Evolutionary conservation across 2,113 vertebrate species (phyloP), one percentile per base, ranked within the genome.

Genomic region (Seriola dumerili): DNA sequence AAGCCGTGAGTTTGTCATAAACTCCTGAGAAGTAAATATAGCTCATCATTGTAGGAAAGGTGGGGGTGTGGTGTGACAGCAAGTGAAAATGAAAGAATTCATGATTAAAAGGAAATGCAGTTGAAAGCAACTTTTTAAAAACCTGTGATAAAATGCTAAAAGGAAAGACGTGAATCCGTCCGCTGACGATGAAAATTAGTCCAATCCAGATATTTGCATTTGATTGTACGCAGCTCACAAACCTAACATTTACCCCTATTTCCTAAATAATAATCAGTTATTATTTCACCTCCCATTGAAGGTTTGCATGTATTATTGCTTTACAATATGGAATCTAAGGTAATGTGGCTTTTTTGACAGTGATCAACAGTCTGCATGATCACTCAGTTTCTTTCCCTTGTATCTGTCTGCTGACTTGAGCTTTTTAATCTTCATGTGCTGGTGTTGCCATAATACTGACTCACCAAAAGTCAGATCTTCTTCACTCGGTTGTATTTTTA

Each of bases 11-110:
- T 65, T 78, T 29, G 67, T 80, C 58, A 83, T 79, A 36, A 64
- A 76, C 58, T 66, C n/a, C 34, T 4, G 36, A 76, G 23, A 40
- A 17, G 63, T 44, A 86, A 91, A 87, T 64, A 79, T 66, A 85
- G 71, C 64, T n/a, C 67, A 46, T 84, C 58, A 48, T 29, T 4
- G 44, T 12, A 11, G n/a, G 52, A n/a, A 29, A 29, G 66, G 34
- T 10, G 71, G 73, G 58, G 66, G 34, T 19, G 73, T 70, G 63
- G 48, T 69, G 57, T 87, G 68, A 86, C 25, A 34, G 55, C 9
- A 40, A 65, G 32, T 19, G 42, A 62, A 80, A 76, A 73, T 85
- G n/a, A 72, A 74, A 57, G 64, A 58, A 72, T 59, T 71, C 29
- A 50, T 16, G 55, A 76, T 81, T 63, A 38, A 76, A 81, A 70